Evolutionary conservation across 2,113 vertebrate genomes (phyloP).

Genomic region (Gambusia holbrooki): DNA sequence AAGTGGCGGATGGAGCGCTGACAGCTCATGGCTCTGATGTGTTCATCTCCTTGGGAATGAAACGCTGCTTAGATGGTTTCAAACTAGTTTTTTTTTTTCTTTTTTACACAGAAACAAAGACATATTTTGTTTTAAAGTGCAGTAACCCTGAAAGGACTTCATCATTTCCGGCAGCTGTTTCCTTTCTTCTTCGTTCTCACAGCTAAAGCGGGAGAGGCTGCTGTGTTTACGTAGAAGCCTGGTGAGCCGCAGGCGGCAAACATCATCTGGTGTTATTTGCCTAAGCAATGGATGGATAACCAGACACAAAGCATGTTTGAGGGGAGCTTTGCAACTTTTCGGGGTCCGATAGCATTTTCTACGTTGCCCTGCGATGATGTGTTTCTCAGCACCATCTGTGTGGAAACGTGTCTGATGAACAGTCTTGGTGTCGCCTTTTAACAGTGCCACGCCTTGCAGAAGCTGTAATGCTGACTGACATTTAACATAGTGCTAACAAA

Average conservation of each 20-base stretch:
- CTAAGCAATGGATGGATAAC: not conserved
- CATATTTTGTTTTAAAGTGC: not conserved
- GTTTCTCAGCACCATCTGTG: not conserved
- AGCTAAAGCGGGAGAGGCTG: not conserved
- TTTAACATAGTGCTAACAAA: no score
- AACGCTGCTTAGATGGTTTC: slow-evolving; percentile 21
- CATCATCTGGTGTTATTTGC: not conserved
- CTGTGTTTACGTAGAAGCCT: not conserved
- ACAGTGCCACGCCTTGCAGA: no score
- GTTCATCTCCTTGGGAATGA: slow-evolving; percentile 51
- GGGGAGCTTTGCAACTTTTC: not conserved
- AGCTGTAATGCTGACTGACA: no score
- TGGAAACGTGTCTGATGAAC: not conserved
- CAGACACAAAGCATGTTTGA: not conserved
- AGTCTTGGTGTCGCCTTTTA: not conserved
- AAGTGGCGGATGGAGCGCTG: slow-evolving; percentile 57
- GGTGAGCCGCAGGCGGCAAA: not conserved
- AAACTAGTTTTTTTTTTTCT: fast-evolving
- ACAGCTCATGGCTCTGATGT: slow-evolving; percentile 59
- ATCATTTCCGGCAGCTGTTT: not conserved
- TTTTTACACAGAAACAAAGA: not conserved
- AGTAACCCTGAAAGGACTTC: not conserved
- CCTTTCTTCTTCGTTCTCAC: not conserved
- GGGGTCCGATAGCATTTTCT: not conserved
- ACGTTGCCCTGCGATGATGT: not conserved